Evolutionary conservation across 2,888 invertebrate species (phyloP).

Genomic region (Oscheius sp.): DNA sequence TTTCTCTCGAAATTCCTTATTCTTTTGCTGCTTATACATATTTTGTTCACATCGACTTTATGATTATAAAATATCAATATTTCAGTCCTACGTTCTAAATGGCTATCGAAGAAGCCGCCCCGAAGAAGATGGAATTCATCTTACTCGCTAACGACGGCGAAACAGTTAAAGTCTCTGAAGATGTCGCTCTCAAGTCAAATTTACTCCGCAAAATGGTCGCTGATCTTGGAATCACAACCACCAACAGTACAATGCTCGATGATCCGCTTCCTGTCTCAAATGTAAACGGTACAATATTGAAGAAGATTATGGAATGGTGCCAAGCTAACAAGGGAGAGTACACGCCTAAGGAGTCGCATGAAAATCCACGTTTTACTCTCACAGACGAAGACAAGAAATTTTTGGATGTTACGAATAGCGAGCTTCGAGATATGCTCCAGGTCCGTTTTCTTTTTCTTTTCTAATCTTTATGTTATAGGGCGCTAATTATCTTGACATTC

Average conservation of each 20-base stretch:
- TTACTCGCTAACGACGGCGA: neutral
- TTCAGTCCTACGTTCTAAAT: too few species aligned
- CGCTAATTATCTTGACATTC: too few species aligned
- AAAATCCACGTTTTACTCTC: neutral
- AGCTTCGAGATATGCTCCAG: too few species aligned
- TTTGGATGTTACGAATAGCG: neutral
- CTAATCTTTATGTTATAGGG: too few species aligned
- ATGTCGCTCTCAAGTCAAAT: slow-evolving; percentile 2
- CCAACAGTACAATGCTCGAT: neutral
- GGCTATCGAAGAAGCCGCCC: too few species aligned
- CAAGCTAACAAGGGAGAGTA: neutral
- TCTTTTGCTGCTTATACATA: too few species aligned
- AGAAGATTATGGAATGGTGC: neutral
- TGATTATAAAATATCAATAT: too few species aligned
- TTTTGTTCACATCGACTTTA: too few species aligned
- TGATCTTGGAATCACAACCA: neutral
- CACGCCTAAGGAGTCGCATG: neutral
- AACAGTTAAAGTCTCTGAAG: neutral
- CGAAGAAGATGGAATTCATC: neutral
- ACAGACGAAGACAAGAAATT: neutral
- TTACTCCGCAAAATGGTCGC: neutral
- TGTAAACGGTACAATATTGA: neutral
- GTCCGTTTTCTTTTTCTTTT: too few species aligned
- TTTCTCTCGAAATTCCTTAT: too few species aligned
- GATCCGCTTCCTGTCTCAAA: neutral